Percentiles rank a stretch among this genome's conserved stretches.
Evolutionary conservation across 2,797 vertebrate species (phyloP).

Genomic region (Spinus olivaceus): DNA sequence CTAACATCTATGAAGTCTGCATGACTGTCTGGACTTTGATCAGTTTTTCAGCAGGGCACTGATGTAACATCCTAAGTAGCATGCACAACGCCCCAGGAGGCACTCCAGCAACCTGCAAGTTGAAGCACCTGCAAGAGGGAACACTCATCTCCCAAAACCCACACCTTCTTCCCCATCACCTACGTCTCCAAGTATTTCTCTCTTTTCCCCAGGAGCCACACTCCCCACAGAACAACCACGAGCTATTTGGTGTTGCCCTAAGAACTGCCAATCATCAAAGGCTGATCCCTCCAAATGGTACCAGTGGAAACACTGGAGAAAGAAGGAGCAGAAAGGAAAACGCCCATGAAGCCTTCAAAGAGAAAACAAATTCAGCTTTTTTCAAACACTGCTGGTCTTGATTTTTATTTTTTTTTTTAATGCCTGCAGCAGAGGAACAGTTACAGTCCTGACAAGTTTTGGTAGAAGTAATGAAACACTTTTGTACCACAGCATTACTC

Average conservation of each 20-base stretch:
- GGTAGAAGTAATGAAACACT: not conserved
- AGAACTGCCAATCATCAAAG: not conserved
- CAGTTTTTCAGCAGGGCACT: not conserved
- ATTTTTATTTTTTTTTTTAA: not conserved
- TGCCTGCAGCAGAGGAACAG: not conserved
- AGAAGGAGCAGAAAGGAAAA: not conserved
- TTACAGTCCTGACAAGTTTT: not conserved
- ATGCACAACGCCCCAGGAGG: not conserved
- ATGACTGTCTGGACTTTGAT: not conserved
- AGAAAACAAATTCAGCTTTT: not conserved
- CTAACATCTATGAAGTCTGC: not conserved
- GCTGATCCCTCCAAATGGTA: not conserved
- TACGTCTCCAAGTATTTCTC: not conserved
- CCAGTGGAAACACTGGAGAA: not conserved
- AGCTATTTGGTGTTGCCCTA: not conserved
- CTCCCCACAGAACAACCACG: not conserved
- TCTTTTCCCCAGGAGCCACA: not conserved
- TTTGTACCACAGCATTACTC: not conserved
- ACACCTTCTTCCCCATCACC: not conserved
- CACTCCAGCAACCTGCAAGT: not conserved
- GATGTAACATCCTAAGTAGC: not conserved
- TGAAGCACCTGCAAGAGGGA: not conserved
- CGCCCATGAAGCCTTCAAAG: not conserved
- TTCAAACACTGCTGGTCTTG: not conserved
- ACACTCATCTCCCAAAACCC: not conserved